A percentile compares a stretch with the other conserved stretches of the same genome.
Conservation (phyloP, 1,140 invertebrate species). For the Lepidotrigona ventralis region DNA sequence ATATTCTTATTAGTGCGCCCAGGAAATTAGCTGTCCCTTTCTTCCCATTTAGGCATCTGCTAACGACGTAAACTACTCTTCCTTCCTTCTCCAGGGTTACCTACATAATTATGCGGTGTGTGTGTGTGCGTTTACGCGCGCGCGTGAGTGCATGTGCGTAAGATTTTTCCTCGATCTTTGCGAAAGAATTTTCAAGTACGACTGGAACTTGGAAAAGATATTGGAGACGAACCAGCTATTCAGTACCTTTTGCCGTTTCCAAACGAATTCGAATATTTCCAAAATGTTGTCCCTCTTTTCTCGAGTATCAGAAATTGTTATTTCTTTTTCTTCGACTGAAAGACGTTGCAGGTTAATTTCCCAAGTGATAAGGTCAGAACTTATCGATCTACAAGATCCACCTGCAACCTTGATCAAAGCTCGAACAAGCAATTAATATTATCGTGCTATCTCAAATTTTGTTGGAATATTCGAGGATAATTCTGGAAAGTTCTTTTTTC, state of each 20-base stretch:
- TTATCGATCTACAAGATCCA: background rate
- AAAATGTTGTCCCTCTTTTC: background rate
- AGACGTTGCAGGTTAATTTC: background rate
- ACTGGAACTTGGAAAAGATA: background rate
- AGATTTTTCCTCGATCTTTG: background rate
- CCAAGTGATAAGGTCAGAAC: background rate
- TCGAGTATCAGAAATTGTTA: too few species aligned
- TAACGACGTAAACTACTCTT: background rate
- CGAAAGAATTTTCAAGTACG: background rate
- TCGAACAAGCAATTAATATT: background rate
- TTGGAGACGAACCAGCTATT: background rate
- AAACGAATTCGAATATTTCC: too few species aligned
- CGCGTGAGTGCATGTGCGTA: too few species aligned
- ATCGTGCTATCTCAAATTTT: too few species aligned
- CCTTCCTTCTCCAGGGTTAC: too few species aligned
- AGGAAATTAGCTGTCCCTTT: slow-evolving; percentile 7
- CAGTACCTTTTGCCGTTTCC: background rate
- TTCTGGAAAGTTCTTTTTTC: background rate
- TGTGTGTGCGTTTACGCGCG: too few species aligned
- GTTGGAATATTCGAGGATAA: background rate
- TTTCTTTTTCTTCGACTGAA: background rate
- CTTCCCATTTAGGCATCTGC: background rate
- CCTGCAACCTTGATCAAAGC: background rate
- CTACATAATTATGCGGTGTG: background rate
- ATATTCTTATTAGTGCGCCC: slow-evolving; percentile 35